These are phyloP conservation scores for Malurus splendens DNA, from an alignment of 2,797 vertebrate species.

Conservation along the genomic window DNA sequence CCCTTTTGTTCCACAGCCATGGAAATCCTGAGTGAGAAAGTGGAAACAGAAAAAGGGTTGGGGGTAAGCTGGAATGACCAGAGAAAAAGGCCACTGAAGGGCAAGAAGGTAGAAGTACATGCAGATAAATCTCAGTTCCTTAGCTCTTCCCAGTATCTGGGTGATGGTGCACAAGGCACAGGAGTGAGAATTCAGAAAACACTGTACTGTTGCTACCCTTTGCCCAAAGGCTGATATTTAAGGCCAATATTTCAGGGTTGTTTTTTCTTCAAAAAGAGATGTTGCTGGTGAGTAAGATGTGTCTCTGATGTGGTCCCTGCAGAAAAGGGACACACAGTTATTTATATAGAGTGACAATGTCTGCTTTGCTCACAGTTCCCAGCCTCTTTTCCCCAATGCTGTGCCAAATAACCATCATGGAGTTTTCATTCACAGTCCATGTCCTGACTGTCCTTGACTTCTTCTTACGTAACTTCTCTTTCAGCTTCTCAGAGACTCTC, in stretches of 20 bases:
- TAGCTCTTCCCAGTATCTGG: not conserved
- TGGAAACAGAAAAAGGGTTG: not conserved
- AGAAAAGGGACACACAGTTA: not conserved
- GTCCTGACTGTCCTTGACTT: not conserved
- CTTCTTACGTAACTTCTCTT: not conserved
- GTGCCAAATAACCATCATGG: not conserved
- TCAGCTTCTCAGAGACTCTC: not conserved
- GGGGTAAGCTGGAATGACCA: accelerated
- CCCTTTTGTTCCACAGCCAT: not conserved
- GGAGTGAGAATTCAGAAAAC: not conserved
- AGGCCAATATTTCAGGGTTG: not conserved
- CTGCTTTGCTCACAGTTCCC: not conserved
- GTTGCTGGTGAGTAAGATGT: not conserved
- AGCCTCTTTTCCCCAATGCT: not conserved
- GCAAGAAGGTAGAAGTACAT: not conserved
- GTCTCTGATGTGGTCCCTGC: not conserved
- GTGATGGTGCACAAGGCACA: not conserved
- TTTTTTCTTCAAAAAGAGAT: not conserved
- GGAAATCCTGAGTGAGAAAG: not conserved
- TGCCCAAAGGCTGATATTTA: not conserved
- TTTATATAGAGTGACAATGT: not conserved
- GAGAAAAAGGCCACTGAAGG: not conserved
- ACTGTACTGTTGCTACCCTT: not conserved
- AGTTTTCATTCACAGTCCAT: not conserved
- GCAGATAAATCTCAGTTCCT: not conserved